A percentile compares a stretch with the other conserved stretches of the same genome.
phyloP scores from a whole-genome alignment of 2,113 vertebrate genomes.

The Archocentrus centrarchus region DNA sequence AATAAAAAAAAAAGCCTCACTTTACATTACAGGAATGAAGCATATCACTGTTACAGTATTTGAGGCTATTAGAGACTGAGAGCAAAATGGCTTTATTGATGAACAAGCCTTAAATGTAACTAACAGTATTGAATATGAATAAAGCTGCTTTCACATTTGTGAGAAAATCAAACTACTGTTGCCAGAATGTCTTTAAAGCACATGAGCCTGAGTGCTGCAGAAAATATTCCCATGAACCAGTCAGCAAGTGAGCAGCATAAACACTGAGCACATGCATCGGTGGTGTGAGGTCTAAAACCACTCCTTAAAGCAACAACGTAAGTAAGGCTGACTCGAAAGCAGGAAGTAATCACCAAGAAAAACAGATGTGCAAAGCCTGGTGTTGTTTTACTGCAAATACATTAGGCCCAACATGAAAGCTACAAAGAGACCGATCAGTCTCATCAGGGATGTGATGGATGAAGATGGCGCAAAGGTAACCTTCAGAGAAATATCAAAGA shows the following conservation, averaged over 20 bases:
- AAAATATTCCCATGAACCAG: conserved; percentile 43
- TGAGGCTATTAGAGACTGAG: neutral
- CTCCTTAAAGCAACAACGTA: conserved; percentile 2
- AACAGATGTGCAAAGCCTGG: neutral
- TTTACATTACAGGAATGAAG: neutral
- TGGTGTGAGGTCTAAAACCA: neutral
- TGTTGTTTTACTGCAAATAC: conserved; percentile 32
- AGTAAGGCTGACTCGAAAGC: conserved; percentile 19
- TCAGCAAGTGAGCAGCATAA: conserved; percentile 37
- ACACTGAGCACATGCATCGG: neutral
- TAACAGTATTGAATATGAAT: conserved; percentile 26
- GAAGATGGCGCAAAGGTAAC: neutral
- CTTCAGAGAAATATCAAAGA: neutral
- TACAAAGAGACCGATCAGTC: neutral
- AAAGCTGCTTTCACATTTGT: conserved; percentile 10
- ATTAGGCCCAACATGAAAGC: conserved; percentile 3
- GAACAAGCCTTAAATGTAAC: conserved; percentile 22
- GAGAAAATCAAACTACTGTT: conserved; percentile 43
- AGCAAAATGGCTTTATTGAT: conserved; percentile 26
- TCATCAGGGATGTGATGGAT: conserved; percentile 40
- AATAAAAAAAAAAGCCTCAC: neutral
- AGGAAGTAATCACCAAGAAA: conserved; percentile 47
- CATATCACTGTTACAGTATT: neutral
- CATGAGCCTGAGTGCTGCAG: conserved; percentile 41
- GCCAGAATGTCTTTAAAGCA: conserved; percentile 41